Percentiles rank a stretch among this genome's conserved stretches.
Evolutionary conservation across 2,888 invertebrate species (phyloP).

Genomic region (Nezara viridula): DNA sequence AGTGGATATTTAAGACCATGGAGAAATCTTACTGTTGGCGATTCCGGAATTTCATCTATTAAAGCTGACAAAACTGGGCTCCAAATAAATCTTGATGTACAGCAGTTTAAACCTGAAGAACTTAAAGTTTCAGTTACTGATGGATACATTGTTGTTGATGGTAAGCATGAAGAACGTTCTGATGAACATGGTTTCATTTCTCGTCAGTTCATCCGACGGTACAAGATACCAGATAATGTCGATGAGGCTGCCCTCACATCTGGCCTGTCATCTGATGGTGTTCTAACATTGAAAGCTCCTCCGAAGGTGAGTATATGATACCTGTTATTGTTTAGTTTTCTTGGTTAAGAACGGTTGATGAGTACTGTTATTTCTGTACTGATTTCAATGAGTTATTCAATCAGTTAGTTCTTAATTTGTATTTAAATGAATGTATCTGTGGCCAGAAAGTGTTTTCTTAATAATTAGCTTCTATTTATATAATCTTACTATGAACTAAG

Average conservation of each 20-base stretch:
- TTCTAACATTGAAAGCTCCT: conserved; percentile 69
- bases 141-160: conserved; percentile 68
- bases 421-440: no score
- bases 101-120: conserved; percentile 69
- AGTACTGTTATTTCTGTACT: no score
- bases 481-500: no score
- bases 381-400: no score
- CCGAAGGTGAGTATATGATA: conserved; percentile 57
- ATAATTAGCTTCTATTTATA: no score
- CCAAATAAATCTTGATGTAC: conserved; percentile 68
- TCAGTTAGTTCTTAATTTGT: no score
- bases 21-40: conserved; percentile 63
- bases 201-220: conserved; percentile 69
- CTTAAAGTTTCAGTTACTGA: conserved; percentile 69
- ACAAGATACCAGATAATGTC: conserved; percentile 69
- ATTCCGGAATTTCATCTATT: conserved; percentile 66
- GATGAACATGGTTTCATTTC: conserved; percentile 69
- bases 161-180: conserved; percentile 69
- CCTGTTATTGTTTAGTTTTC: not conserved
- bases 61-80: conserved; percentile 65
- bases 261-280: conserved; percentile 68
- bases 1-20: conserved; percentile 66
- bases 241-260: conserved; percentile 68
- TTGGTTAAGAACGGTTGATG: no score
- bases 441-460: no score